Conservation (phyloP, 1,140 invertebrate species). For the Sweltsa coloradensis region DNA sequence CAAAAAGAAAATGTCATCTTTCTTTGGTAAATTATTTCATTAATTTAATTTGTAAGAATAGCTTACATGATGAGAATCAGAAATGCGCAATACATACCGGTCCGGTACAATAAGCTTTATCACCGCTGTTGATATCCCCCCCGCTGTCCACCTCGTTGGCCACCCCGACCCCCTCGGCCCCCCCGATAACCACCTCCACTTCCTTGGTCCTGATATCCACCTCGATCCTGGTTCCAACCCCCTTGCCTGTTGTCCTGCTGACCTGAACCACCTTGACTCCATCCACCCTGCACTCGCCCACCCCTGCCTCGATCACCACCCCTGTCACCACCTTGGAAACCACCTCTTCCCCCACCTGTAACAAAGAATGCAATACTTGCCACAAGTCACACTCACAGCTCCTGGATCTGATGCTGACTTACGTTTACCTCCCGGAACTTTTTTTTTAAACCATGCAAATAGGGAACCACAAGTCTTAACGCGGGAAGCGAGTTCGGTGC, state of each 20-base stretch:
- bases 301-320: background rate
- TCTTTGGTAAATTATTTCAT: too few relatives aligned
- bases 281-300: conserved; percentile 1
- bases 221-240: background rate
- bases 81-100: too few relatives aligned
- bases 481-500: background rate
- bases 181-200: background rate
- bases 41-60: too few relatives aligned
- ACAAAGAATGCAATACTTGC: background rate
- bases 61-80: too few relatives aligned
- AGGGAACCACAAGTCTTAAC: background rate
- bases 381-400: background rate
- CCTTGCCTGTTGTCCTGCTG: background rate
- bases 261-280: background rate
- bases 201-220: conserved; percentile 3
- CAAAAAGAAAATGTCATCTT: too few relatives aligned
- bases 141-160: background rate
- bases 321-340: conserved; percentile 2
- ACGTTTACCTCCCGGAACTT: background rate
- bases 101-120: too few relatives aligned
- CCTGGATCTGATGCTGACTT: background rate
- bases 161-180: background rate
- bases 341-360: conserved; percentile 1
- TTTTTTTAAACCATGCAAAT: background rate
- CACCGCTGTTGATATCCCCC: too few relatives aligned